Percentiles rank a stretch among this genome's conserved stretches.
Conservation (phyloP, 1,140 invertebrate genomes). For the Bradynema listronoti region DNA sequence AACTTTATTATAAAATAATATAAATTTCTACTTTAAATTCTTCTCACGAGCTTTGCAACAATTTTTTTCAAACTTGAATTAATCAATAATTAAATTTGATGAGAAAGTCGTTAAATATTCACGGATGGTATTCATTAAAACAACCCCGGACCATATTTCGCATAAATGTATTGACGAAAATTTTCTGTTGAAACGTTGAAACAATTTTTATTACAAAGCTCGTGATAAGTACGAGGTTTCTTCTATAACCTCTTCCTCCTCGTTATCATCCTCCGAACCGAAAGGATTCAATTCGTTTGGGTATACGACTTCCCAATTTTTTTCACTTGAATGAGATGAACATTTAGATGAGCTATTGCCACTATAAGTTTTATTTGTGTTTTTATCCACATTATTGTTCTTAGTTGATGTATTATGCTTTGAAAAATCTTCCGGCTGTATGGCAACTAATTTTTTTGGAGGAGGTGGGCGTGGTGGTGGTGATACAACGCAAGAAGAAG, state of each 20-base stretch:
- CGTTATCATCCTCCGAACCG: conserved; percentile 5
- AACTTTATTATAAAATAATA: not conserved
- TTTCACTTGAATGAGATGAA: conserved; percentile 9
- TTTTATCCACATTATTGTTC: not conserved
- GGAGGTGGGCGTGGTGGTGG: conserved; percentile 10
- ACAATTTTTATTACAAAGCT: conserved; percentile 9
- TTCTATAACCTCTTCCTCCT: too few species aligned
- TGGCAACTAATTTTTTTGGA: not conserved
- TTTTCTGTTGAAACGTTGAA: too few species aligned
- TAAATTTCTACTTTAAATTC: too few species aligned
- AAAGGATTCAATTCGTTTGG: conserved; percentile 15
- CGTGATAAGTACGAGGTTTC: too few species aligned
- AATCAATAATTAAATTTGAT: too few species aligned
- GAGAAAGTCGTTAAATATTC: too few species aligned
- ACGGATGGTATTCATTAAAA: too few species aligned
- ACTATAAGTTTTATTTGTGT: not conserved
- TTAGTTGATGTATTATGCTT: conserved; percentile 6
- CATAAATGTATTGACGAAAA: too few species aligned
- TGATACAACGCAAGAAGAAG: too few species aligned
- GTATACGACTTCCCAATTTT: conserved; percentile 17
- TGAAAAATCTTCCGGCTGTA: not conserved
- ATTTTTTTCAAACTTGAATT: too few species aligned
- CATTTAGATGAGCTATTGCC: not conserved
- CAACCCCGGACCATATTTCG: too few species aligned
- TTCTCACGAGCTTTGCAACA: too few species aligned